Conservation (phyloP, 2,888 invertebrate species). For the Macaria liturata region DNA sequence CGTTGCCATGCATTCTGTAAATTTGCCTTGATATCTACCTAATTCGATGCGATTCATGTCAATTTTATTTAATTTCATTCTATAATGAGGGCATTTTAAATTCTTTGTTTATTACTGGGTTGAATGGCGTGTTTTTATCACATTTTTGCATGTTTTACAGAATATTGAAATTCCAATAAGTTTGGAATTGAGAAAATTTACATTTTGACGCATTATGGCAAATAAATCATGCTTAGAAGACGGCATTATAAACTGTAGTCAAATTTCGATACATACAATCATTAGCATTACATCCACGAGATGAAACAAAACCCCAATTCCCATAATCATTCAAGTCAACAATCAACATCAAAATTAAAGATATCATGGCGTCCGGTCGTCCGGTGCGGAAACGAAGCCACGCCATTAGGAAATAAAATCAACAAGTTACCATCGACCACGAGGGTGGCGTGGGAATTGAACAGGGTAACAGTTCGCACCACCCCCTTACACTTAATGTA, state of each 20-base stretch:
- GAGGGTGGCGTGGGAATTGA: slow-evolving; percentile 69
- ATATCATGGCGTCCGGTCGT: slow-evolving; percentile 26
- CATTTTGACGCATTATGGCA: too few species aligned
- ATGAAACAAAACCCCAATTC: background rate
- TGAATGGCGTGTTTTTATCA: too few species aligned
- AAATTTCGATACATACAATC: too few species aligned
- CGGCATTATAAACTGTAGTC: too few species aligned
- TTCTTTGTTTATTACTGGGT: background rate
- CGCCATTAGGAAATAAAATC: slow-evolving; percentile 69
- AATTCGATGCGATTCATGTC: slow-evolving; percentile 21
- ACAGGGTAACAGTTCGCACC: slow-evolving; percentile 71
- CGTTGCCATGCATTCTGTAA: slow-evolving; percentile 50
- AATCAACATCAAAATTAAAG: slow-evolving; percentile 45
- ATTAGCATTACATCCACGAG: too few species aligned
- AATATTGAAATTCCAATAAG: too few species aligned
- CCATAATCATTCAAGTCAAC: slow-evolving; percentile 37
- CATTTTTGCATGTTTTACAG: too few species aligned
- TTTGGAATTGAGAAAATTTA: too few species aligned
- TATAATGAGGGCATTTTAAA: background rate
- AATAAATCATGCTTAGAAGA: too few species aligned
- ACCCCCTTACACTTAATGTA: slow-evolving; percentile 5
- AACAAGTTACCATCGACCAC: slow-evolving; percentile 67
- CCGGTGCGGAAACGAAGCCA: slow-evolving; percentile 64
- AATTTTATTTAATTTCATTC: slow-evolving; percentile 25
- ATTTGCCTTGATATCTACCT: slow-evolving; percentile 33